A percentile compares a stretch with the other conserved stretches of the same genome.
These are phyloP conservation scores for Apostichopus parvimensis DNA, from an alignment of 35 echinoderm and acorn worm genomes.

Conservation along the genomic window DNA sequence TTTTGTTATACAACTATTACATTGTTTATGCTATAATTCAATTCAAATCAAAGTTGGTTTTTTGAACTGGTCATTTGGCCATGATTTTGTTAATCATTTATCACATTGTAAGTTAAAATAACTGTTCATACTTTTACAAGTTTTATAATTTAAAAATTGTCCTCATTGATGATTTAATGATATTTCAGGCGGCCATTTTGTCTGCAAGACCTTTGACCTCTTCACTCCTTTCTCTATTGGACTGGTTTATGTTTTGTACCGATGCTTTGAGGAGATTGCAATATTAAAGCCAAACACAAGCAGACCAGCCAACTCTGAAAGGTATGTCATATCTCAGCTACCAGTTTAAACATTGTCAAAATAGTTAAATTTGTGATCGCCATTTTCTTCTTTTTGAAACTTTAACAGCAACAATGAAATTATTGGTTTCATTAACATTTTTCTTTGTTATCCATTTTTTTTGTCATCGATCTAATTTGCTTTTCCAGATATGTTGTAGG, in stretches of 20 bases:
- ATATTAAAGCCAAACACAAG: slow-evolving; percentile 92
- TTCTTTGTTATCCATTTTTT: too few species aligned
- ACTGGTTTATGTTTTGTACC: slow-evolving; percentile 86
- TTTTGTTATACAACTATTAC: too few species aligned
- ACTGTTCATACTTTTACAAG: not conserved
- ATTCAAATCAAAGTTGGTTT: too few species aligned
- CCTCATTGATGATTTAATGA: not conserved
- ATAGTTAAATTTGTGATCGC: too few species aligned
- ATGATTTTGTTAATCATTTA: too few species aligned
- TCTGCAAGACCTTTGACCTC: slow-evolving; percentile 99
- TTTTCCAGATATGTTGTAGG: slow-evolving; percentile 78
- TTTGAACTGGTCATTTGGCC: too few species aligned
- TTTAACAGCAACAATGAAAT: too few species aligned
- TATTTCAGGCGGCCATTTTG: slow-evolving; percentile 87
- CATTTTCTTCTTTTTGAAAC: too few species aligned
- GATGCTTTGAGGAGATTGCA: slow-evolving; percentile 75
- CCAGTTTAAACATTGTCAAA: too few species aligned
- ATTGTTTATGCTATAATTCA: too few species aligned
- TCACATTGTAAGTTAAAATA: too few species aligned
- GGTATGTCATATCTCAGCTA: slow-evolving; percentile 45
- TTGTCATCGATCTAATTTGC: not conserved
- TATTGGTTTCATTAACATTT: too few species aligned
- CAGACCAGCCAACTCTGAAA: slow-evolving; percentile 97
- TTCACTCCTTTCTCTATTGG: slow-evolving; percentile 96
- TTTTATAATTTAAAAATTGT: not conserved